Evolutionary conservation across 2,888 invertebrate genomes (phyloP), one percentile per base, ranked within the genome.

Genomic region (Heliothis peltigera): DNA sequence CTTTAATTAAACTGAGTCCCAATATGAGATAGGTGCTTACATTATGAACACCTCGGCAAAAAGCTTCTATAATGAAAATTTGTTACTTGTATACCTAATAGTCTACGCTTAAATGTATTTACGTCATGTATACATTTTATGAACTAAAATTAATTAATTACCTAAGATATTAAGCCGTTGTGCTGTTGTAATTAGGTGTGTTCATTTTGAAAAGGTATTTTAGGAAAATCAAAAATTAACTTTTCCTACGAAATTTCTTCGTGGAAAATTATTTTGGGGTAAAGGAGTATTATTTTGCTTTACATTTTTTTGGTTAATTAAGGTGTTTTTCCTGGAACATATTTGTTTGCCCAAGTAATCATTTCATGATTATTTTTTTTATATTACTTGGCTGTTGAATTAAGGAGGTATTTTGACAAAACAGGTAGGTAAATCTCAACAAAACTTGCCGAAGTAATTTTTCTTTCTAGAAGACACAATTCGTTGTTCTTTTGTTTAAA

Each of bases 11-110:
- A 66, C 53, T 0, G 42, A 53, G 44, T 49, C 44, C 28, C 17
- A 19, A 48, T 43, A 32, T 8, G 10, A 32, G 8, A 12, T 32
- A 12, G 32, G 32, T 32, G 12, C 32, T 12, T 32, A 32, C 12
- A 65, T 57, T 68, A 60, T 67, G n/a, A 54, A 69, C 49, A 69
- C 44, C 61, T 19, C 54, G 21, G 54, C 19, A 62, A 22, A 22
- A 15, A 48, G 17, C 39, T 28, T 42, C 22, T 22, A 17, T 68
- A 55, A 62, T 68, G 67, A 68, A 55, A 12, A 52, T 53, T 47
- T 59, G 47, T 51, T n/a, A 35, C 49, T 39, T n/a, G 39, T n/a
- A n/a, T n/a, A n/a, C 32, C 46, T n/a, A n/a, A 47, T 7, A 39
- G 46, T 52, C 32, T 32, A 47, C 48, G 19, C 10, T 28, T 28